Evolutionary conservation across 1,140 invertebrate genomes (phyloP), one percentile per base, ranked within the genome.

Genomic region (Oreohelix idahoensis): DNA sequence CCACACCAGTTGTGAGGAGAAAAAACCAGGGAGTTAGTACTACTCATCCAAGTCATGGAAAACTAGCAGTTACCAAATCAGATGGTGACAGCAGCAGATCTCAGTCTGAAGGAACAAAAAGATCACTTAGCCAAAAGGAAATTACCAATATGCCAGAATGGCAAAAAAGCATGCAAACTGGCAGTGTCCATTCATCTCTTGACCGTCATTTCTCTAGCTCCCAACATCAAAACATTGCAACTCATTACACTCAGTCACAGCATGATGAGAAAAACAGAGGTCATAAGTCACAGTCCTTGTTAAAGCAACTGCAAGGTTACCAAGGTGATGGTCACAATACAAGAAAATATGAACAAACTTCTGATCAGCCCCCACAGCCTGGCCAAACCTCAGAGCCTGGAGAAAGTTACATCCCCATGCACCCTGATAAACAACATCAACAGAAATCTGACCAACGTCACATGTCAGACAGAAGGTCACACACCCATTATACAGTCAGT

Each of bases 1-100:
- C 87, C 17, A 89, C 87, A 26, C 89, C 89, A n/a, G 76, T 89
- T 8, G 84, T 69, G 39, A 75, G 83, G 2, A 71, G 84, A 23
- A 87, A 86, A 42, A 79, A 83, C 45, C 69, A 39, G 1, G 26
- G 49, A 26, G 77, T 20, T n/a, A 75, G 17, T 32, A 39, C 42
- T 11, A 42, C 15, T 26, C 71, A 39, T 2, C 20, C 36, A 42
- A 45, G 29, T 45, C 71, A 29, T 45, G 39, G 38, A 42, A 39
- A 73, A 73, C 71, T n/a, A 11, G n/a, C 38, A 42, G n/a, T n/a
- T n/a, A 29, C 38, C 36, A 39, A 39, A 49, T 29, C 74, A 45
- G 36, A 38, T 36, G 23, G 23, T 35, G 45, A 53, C 1, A 38
- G 36, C 45, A 51, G 5, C 29, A 77, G 45, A 35, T 77, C 75